Base-by-base conservation (phyloP, 1,140 invertebrate genomes). In the Yoshiicerus persimilis region DNA sequence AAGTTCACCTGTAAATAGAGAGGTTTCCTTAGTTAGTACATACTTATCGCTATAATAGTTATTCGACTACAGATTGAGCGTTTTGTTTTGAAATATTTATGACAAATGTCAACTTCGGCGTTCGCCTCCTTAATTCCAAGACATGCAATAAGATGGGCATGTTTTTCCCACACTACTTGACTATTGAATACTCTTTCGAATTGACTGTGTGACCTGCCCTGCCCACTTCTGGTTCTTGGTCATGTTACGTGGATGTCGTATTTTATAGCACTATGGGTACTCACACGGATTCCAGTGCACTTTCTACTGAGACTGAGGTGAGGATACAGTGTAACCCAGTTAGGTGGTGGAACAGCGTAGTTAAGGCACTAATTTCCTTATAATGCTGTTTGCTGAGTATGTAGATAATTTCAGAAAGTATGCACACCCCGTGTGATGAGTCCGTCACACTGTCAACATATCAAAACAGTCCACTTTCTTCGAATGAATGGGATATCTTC, bases 51-150 rank as follows among this genome's bases (percentile, higher is more conserved):
- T 47, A 11, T 47, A 83, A 83, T 23, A 30, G 23, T 16, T 47
- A 34, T 32, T 23, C 3, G 34, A 20, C 30, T 80, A 34, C 34
- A 34, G 32, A 34, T 80, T 80, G 75, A 36, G 32, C 34, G 30
- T 30, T 64, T 34, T 87, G 86, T 87, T 87, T 87, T 87, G 86
- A 87, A 77, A 87, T 87, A 75, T 80, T 87, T 75, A 87, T 80
- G 86, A 77, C 86, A 87, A 87, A 87, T 87, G 86, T 87, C 86
- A 87, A 87, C 25, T 39, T 20, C 47, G 16, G 47, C 34, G 56
- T n/a, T 87, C 36, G 30, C 62, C 41, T 86, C 41, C 84, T 56
- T 47, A 38, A 41, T 32, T 34, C 84, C 23, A 64, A 64, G 41
- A 39, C n/a, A 25, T 86, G 66, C 84, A 86, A 70, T 34, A 5